These are phyloP conservation scores for Dryobates pubescens DNA, from an alignment of 2,797 vertebrate genomes.

Conservation along the genomic window DNA sequence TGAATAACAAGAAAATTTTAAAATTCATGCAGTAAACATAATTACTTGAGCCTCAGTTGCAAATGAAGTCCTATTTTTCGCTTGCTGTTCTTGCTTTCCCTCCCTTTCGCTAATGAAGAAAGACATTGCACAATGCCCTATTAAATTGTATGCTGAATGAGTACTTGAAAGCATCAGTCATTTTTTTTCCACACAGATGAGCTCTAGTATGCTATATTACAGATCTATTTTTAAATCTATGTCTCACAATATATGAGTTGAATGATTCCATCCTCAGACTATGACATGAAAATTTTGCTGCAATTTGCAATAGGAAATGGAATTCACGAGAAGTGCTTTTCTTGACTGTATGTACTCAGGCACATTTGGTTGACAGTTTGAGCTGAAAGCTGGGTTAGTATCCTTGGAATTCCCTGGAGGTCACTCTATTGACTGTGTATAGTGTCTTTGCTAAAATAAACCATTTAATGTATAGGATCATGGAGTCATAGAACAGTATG, in stretches of 20 bases:
- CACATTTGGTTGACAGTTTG: not conserved
- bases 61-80: conserved; percentile 65
- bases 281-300: not conserved
- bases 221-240: conserved; percentile 1
- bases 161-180: not conserved
- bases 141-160: conserved; percentile 18
- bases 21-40: conserved; percentile 61
- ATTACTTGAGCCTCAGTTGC: conserved; percentile 40
- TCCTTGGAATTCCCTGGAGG: not conserved
- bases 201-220: not conserved
- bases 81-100: conserved; percentile 12
- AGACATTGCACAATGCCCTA: not conserved
- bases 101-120: conserved; percentile 34
- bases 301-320: conserved; percentile 13
- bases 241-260: not conserved
- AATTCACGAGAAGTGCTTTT: not conserved
- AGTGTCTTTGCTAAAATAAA: not conserved
- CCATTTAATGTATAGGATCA: not conserved
- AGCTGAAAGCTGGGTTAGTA: not conserved
- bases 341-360: not conserved
- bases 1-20: conserved; percentile 70
- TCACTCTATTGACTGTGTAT: not conserved
- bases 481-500: no score
- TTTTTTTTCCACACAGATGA: not conserved
- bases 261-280: not conserved